These are phyloP conservation scores for Barbus barbus DNA, from an alignment of 2,113 vertebrate species.

Conservation along the genomic window DNA sequence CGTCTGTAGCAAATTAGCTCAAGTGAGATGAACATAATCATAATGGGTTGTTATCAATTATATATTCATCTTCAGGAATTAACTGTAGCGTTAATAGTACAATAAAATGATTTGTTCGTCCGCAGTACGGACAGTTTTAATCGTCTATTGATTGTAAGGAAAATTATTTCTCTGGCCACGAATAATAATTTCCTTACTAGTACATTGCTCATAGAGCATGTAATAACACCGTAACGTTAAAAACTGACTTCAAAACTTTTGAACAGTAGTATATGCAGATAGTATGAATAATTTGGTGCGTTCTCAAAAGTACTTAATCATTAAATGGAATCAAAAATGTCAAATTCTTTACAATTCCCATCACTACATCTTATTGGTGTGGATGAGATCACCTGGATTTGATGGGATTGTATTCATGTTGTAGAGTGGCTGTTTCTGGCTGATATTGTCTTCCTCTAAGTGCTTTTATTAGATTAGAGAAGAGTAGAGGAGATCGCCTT, in stretches of 20 bases:
- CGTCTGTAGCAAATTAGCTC: no score
- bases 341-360: neutral
- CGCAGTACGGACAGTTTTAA: no score
- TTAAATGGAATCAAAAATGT: neutral
- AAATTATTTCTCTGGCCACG: no score
- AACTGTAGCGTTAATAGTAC: no score
- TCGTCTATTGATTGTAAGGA: no score
- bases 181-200: no score
- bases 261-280: neutral
- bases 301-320: neutral
- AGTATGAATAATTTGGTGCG: neutral
- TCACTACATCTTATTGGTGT: neutral
- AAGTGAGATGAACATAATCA: no score
- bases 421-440: slow-evolving; percentile 18
- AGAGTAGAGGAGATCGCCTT: slow-evolving; percentile 10
- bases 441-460: neutral
- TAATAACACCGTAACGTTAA: no score
- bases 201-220: no score
- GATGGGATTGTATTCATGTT: neutral
- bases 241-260: neutral
- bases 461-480: neutral
- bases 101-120: no score
- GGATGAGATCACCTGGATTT: neutral
- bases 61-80: no score
- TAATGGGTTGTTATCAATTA: no score